Base-by-base conservation (phyloP, 2,888 invertebrate species). In the Dasypolia templi region DNA sequence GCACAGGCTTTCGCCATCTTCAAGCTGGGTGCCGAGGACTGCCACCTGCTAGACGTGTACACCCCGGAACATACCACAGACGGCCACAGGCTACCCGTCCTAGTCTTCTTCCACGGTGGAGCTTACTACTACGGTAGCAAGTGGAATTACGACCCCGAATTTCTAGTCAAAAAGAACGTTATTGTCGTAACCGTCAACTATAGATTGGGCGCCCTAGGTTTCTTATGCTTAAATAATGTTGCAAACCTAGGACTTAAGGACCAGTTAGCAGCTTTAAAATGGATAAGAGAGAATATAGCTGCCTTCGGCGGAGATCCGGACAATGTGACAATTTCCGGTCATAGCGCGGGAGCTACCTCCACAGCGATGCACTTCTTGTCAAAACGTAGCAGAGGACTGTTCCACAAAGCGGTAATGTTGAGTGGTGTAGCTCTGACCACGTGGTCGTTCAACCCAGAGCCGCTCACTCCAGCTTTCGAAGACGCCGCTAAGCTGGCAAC, bases 291-390 rank as follows among this genome's bases (percentile, higher is more conserved):
- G 46, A 96, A 96, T 72, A 95, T 96, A 69, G 88, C 89, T 2
- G 91, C 92, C 2, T 96, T 96, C 70, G 95, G 95, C 2, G 96
- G 96, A 55, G 96, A 96, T 77, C 95, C 95, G 0, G 94, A 95
- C 19, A 95, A 95, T 72, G 95, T 96, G 3, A 95, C 95, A 0
- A 77, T 96, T 56, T 93, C 92, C 35, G 96, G 96, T 0, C 95
- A 96, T 55, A 96, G 96, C 56, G 95, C 96, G 0, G 96, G 96
- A 0, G 94, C 93, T 0, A 90, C 92, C n/a, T 87, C 94, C 0
- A 92, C 93, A 1, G 91, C 93, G 0, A 93, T 95, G 93, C 96
- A 95, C 72, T 83, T 96, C 39, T 85, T 96, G 0, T 93, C 95
- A 0, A 91, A 90, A 67, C 80, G 82, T 11, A 95, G 95, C 75